These are phyloP conservation scores for Sylvia borin DNA, from an alignment of 2,797 vertebrate species.

Conservation along the genomic window DNA sequence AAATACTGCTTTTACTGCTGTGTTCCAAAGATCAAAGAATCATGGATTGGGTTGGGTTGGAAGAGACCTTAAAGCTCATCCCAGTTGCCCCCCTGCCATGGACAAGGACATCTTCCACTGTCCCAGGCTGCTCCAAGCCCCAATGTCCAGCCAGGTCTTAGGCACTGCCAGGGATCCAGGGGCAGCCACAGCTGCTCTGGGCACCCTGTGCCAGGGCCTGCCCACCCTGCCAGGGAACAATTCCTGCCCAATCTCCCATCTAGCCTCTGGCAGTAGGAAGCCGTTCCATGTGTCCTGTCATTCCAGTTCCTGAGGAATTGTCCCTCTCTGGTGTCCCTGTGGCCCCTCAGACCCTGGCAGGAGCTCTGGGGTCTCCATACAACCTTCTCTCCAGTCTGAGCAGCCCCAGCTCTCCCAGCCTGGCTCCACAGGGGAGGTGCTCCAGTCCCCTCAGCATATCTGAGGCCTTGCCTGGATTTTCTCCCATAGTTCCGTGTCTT, in stretches of 20 bases:
- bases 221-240: not conserved
- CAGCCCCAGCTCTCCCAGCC: not conserved
- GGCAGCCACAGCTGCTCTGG: not conserved
- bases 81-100: fast-evolving
- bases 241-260: not conserved
- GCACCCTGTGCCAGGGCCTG: not conserved
- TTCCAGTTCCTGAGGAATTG: not conserved
- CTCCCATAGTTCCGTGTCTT: not conserved
- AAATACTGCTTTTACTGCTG: not conserved
- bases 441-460: not conserved
- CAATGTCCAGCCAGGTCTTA: not conserved
- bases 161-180: not conserved
- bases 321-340: not conserved
- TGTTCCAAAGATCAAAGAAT: not conserved
- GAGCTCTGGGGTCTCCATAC: not conserved
- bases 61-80: not conserved
- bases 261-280: fast-evolving
- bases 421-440: not conserved
- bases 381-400: not conserved
- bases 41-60: no score
- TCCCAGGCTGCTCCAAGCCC: not conserved
- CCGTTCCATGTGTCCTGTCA: not conserved
- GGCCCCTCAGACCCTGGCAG: not conserved
- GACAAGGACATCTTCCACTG: not conserved
- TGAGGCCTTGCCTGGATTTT: fast-evolving